Evolutionary conservation across 2,888 invertebrate species (phyloP).

Genomic region (Oithona nana): DNA sequence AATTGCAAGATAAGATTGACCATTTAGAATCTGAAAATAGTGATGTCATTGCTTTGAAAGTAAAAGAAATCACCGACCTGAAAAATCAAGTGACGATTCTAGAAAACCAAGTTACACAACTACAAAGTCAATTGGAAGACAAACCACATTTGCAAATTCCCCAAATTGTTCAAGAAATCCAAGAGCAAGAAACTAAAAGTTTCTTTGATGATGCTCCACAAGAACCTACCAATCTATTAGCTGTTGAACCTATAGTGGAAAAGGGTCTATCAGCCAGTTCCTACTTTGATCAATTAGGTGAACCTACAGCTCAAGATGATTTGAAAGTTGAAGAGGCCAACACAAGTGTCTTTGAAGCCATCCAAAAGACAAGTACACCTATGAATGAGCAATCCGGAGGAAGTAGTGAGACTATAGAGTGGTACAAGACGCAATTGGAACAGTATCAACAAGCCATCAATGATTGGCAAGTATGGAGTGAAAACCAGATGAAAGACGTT

Average conservation of each 20-base stretch:
- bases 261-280: not conserved
- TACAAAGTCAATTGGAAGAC: slow-evolving; percentile 17
- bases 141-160: too few relatives aligned
- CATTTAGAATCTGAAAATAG: not conserved
- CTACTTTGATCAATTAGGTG: not conserved
- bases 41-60: not conserved
- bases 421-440: not conserved
- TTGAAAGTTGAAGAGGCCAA: not conserved
- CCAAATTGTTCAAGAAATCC: too few relatives aligned
- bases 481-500: slow-evolving; percentile 2
- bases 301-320: not conserved
- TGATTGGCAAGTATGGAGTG: slow-evolving; percentile 15
- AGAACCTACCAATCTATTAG: too few relatives aligned
- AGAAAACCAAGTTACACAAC: slow-evolving; percentile 19
- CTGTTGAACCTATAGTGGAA: too few relatives aligned
- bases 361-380: not conserved
- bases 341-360: not conserved
- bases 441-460: slow-evolving; percentile 13
- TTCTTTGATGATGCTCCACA: too few relatives aligned
- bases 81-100: slow-evolving; percentile 19
- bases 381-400: too few relatives aligned
- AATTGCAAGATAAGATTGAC: slow-evolving; percentile 23
- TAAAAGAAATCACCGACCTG: slow-evolving; percentile 17
- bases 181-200: too few relatives aligned
- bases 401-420: not conserved